Percentiles rank a stretch among this genome's conserved stretches.
phyloP scores from a whole-genome alignment of 2,888 invertebrate species.

The Sphaeridia pumilis region DNA sequence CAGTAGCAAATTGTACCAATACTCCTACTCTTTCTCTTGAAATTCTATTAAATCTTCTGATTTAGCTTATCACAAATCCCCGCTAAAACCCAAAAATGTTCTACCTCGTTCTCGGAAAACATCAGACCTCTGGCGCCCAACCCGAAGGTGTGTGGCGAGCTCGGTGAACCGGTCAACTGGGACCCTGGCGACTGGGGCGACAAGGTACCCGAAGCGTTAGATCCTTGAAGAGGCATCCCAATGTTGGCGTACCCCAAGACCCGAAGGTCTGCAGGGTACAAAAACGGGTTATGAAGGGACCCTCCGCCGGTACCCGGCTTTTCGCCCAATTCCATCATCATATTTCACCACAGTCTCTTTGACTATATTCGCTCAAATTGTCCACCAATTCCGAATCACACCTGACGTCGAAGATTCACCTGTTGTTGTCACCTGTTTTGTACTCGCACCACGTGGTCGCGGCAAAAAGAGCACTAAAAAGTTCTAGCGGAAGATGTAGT shows the following conservation, averaged over 20 bases:
- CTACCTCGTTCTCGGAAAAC: conserved; percentile 32
- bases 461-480: no score
- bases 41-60: no score
- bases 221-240: conserved; percentile 17
- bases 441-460: no score
- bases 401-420: no score
- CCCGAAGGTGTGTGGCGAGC: conserved; percentile 20
- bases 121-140: conserved; percentile 33
- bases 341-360: no score
- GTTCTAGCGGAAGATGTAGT: no score
- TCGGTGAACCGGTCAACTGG: conserved; percentile 16
- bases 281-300: conserved; percentile 30
- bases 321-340: conserved; percentile 34
- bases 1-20: no score
- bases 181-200: conserved; percentile 26
- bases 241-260: conserved; percentile 33
- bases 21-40: no score
- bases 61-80: no score
- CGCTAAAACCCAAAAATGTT: no score
- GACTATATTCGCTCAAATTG: no score
- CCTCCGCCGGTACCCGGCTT: conserved; percentile 24
- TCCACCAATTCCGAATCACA: not conserved
- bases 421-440: no score
- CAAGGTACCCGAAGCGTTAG: conserved; percentile 9
- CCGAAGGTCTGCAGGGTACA: conserved; percentile 34